Percentiles rank a stretch among this genome's conserved stretches.
These are phyloP conservation scores for Rafetus swinhoei DNA, from an alignment of 2,113 vertebrate genomes.

Conservation along the genomic window DNA sequence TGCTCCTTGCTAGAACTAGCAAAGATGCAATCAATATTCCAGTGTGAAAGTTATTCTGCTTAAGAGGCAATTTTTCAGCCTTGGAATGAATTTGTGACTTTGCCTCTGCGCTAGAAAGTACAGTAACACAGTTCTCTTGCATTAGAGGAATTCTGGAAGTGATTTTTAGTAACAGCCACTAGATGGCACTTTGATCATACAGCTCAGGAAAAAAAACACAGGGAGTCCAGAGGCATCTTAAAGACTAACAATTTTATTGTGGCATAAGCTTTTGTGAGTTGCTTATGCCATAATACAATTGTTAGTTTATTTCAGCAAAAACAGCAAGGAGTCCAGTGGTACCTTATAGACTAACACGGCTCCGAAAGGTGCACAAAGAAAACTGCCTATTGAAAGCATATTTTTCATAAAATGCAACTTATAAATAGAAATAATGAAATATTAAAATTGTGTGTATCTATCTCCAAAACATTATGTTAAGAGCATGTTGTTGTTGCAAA, in stretches of 20 bases:
- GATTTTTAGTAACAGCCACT: not conserved
- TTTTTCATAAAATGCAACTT: conserved; percentile 25
- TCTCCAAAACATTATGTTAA: conserved; percentile 49
- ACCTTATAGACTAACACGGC: too few species aligned
- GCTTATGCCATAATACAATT: too few species aligned
- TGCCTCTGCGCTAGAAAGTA: not conserved
- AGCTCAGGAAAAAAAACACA: too few species aligned
- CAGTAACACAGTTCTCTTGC: not conserved
- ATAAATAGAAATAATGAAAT: conserved; percentile 57
- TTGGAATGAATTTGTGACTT: not conserved
- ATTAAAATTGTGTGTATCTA: conserved; percentile 6
- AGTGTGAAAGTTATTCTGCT: not conserved
- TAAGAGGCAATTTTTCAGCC: not conserved
- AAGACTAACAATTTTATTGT: too few species aligned
- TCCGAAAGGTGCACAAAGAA: not conserved
- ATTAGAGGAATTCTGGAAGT: not conserved
- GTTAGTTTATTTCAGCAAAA: too few species aligned
- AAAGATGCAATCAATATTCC: not conserved
- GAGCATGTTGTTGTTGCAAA: conserved; percentile 17
- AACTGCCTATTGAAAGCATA: not conserved
- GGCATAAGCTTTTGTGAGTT: too few species aligned
- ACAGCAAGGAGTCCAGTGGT: too few species aligned
- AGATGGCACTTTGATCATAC: conserved; percentile 44
- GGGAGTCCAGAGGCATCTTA: too few species aligned
- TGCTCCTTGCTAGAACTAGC: not conserved